Base-by-base conservation (phyloP, 1,140 invertebrate species). In the Microplitis demolitor region DNA sequence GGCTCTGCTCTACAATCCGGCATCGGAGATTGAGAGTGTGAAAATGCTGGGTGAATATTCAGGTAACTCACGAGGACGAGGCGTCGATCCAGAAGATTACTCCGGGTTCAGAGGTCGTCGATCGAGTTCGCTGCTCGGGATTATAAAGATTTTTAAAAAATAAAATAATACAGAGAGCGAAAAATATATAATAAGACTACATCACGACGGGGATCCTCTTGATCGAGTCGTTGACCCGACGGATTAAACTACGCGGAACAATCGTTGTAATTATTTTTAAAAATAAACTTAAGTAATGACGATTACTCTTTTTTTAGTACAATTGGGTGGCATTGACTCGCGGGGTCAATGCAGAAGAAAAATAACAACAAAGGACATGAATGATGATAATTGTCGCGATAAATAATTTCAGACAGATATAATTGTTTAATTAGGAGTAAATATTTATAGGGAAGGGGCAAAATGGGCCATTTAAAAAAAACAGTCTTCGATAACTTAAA, bases 151-250 rank as follows among this genome's bases (percentile, higher is more conserved):
- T 39, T 39, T 8, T 5, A 39, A 39, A 51, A 8, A 50, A 14
- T 69, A 45, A 8, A 45, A 5, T 3, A 54, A 54, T 39, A 39
- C 14, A 58, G 4, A 4, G 16, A 24, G 24, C 24, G 9, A 58
- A 33, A 58, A 67, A 73, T 77, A 58, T 63, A 63, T 24, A 24
- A 9, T 14, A 66, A n/a, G n/a, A 35, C 45, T 37, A 11, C 63
- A 50, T 13, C 16, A 67, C 64, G 31, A 45, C 37, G 33, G 64
- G 64, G 64, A 54, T 54, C 2, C 34, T 39, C 37, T 3, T 3
- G 60, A 35, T 66, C 63, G 14, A 50, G 50, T 13, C 16, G 31
- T 39, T 39, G 39, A 39, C 39, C 39, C 39, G 2, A 24, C 24
- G 24, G 24, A 24, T 24, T 24, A 0, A 24, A 24, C 24, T 24